Evolutionary conservation across 2,888 invertebrate genomes (phyloP).

Genomic region (Cephus pygmeus): DNA sequence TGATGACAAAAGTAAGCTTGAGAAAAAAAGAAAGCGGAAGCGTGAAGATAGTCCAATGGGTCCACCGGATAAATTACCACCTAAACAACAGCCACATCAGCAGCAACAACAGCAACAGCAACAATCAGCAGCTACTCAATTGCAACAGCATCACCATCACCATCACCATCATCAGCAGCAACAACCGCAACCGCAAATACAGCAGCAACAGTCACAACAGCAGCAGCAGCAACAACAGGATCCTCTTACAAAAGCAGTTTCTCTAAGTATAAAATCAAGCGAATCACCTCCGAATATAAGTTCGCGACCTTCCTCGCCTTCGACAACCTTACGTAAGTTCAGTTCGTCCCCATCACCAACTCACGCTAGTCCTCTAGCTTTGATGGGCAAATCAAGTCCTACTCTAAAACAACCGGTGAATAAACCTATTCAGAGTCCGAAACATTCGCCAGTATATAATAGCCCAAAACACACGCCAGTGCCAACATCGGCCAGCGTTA

Average conservation of each 20-base stretch:
- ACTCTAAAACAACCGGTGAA: constrained; percentile 67
- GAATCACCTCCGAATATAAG: constrained; percentile 69
- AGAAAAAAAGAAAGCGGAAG: constrained; percentile 81
- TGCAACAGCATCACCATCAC: not conserved
- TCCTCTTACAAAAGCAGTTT: constrained; percentile 77
- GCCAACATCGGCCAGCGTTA: constrained; percentile 77
- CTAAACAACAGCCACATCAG: constrained; percentile 68
- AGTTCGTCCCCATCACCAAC: constrained; percentile 80
- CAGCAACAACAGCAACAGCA: not conserved
- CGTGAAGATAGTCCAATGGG: constrained; percentile 84
- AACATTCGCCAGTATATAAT: constrained; percentile 79
- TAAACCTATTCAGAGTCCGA: constrained; percentile 74
- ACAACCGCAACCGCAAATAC: not conserved
- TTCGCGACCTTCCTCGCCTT: constrained; percentile 75
- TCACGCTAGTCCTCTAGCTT: constrained; percentile 73
- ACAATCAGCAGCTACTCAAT: not conserved
- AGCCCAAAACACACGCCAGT: constrained; percentile 78
- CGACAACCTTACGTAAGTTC: constrained; percentile 76
- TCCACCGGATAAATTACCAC: constrained; percentile 81
- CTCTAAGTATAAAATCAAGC: constrained; percentile 79
- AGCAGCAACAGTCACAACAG: not conserved
- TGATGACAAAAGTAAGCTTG: constrained; percentile 67
- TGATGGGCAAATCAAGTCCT: constrained; percentile 72
- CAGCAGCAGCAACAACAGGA: constrained; percentile 58
- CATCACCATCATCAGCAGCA: not conserved